These are phyloP conservation scores for Micromesistius poutassou DNA, from an alignment of 2,797 vertebrate genomes.

Conservation along the genomic window DNA sequence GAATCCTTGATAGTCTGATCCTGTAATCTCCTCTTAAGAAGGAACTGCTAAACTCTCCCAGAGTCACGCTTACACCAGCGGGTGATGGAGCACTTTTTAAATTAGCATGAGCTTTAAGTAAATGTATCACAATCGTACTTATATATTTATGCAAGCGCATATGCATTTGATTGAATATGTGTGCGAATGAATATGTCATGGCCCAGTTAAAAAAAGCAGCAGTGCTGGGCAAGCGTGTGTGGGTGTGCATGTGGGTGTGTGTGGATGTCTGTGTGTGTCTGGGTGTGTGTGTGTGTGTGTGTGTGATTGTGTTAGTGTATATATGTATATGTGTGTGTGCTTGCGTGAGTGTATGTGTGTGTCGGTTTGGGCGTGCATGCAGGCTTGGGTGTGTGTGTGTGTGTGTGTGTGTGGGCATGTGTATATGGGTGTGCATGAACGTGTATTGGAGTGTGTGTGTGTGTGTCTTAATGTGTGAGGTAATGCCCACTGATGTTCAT, in stretches of 20 bases:
- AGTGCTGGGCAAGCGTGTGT: no score
- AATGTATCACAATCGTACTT: conserved; percentile 14
- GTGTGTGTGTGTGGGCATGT: background rate
- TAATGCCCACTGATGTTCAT: conserved; percentile 60
- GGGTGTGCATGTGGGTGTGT: no score
- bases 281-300: no score
- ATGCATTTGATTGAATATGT: conserved; percentile 1
- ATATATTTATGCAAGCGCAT: background rate
- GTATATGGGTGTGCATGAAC: background rate
- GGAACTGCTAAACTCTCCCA: no score
- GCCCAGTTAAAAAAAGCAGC: no score
- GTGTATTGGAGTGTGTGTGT: background rate
- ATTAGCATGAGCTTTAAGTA: conserved; percentile 24
- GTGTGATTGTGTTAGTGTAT: conserved; percentile 5
- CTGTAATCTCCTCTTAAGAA: background rate
- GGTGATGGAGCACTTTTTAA: conserved; percentile 27
- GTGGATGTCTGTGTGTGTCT: no score
- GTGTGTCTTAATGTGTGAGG: conserved; percentile 21
- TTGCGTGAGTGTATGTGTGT: background rate
- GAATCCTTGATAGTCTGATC: background rate
- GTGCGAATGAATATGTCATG: background rate
- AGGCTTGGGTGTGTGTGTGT: conserved; percentile 4
- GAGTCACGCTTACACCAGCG: background rate
- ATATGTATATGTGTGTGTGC: background rate
- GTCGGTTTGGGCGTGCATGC: background rate